Evolutionary conservation across 1,140 invertebrate genomes (phyloP), one percentile per base, ranked within the genome.

Genomic region (Lucilia cuprina): DNA sequence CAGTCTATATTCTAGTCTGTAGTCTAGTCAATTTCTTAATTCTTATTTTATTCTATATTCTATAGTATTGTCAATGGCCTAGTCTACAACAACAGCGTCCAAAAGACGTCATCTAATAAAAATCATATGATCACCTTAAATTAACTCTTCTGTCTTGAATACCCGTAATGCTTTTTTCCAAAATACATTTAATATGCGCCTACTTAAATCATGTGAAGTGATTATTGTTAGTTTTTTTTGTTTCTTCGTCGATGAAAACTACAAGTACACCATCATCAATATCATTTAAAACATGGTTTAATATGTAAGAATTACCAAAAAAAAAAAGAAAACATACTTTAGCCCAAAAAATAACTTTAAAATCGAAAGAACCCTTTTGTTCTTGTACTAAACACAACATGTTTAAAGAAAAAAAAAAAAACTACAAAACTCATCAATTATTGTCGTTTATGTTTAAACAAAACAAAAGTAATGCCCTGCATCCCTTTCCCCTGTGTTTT

Each of bases 401-500:
- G 41, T 30, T 30, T 30, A 3, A 30, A 30, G 41, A 2, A 14
- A 14, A 80, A n/a, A 80, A 49, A 41, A 17, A 78, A 78, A 80
- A 80, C 49, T 34, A 47, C n/a, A 80, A 77, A 80, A 21, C 77
- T 80, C 77, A 80, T 80, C 77, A 80, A 80, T 80, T 80, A 80
- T 80, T 80, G 77, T 49, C 41, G 41, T 80, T 80, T 80, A 80
- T 49, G n/a, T 47, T 80, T 12, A 21, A 49, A 80, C 19, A 80
- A 30, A 30, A 30, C 25, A 30, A 30, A 30, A 30, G 50, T 41
- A 78, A 41, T 78, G 17, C 50, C 17, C 50, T 17, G 65, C 17
- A 70, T 70, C 65, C 21, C 65, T 70, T 30, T 21, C 65, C 65
- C 65, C 8, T 25, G n/a, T 70, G 17, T n/a, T 55, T 49, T 12